A percentile compares a stretch with the other conserved stretches of the same genome.
phyloP scores from a whole-genome alignment of 2,113 vertebrate species.

The Salvelinus fontinalis region DNA sequence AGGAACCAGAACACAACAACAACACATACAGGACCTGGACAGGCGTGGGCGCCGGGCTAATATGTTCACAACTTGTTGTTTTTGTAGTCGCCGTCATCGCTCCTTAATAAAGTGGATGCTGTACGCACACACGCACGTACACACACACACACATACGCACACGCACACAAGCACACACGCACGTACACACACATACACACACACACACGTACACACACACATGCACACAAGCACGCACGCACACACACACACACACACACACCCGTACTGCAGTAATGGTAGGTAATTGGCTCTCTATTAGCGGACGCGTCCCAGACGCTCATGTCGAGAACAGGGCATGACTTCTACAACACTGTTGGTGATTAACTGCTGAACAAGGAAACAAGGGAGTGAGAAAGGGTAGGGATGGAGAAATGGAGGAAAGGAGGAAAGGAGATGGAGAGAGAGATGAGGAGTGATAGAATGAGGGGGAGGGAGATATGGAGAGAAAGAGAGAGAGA shows the following conservation, averaged over 20 bases:
- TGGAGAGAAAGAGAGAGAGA: neutral
- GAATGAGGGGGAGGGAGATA: neutral
- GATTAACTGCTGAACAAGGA: neutral
- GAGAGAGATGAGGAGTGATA: neutral
- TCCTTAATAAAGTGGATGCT: neutral
- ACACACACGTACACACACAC: constrained; percentile 3
- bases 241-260: constrained; percentile 8
- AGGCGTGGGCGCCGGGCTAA: neutral
- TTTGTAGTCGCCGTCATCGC: neutral
- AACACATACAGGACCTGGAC: neutral
- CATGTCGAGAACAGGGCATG: neutral
- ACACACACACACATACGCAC: neutral
- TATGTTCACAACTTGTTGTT: neutral
- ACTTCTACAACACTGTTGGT: neutral
- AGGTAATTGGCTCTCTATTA: constrained; percentile 39
- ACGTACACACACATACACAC: neutral
- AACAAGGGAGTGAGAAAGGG: neutral
- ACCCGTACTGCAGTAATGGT: neutral
- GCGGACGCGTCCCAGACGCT: neutral
- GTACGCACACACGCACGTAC: neutral
- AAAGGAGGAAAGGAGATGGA: neutral
- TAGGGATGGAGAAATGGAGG: neutral
- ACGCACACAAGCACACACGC: neutral
- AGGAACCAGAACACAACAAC: neutral
- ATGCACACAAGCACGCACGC: neutral